These are phyloP conservation scores for Sula dactylatra DNA, from an alignment of 2,113 vertebrate species.

Conservation along the genomic window DNA sequence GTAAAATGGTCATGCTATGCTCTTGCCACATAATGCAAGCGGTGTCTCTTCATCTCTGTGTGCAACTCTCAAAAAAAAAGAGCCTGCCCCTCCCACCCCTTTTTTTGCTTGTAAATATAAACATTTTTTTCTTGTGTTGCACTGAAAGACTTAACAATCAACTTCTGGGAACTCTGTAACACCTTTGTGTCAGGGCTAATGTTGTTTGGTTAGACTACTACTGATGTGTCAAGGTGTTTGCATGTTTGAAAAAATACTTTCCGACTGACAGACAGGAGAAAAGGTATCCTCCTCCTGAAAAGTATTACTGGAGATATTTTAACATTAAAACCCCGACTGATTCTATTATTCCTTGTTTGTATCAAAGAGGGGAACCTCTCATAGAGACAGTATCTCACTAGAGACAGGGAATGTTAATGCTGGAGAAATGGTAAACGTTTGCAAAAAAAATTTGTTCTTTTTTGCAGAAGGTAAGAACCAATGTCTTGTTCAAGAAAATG, in stretches of 20 bases:
- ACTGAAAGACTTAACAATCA: not conserved
- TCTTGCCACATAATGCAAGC: not conserved
- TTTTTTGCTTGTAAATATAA: not conserved
- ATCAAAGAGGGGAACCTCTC: not conserved
- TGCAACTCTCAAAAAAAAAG: not conserved
- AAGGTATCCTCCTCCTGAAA: not conserved
- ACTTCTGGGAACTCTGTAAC: not conserved
- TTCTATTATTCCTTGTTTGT: not conserved
- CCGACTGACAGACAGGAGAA: not conserved
- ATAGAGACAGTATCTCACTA: not conserved
- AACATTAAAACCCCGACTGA: not conserved
- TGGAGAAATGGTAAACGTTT: not conserved
- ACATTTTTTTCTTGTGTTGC: not conserved
- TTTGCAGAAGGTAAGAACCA: not conserved
- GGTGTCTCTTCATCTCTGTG: not conserved
- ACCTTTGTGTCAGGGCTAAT: not conserved
- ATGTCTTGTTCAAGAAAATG: not conserved
- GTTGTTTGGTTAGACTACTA: not conserved
- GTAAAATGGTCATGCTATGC: not conserved
- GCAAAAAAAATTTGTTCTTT: not conserved
- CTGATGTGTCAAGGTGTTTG: not conserved
- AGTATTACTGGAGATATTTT: not conserved
- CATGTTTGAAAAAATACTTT: not conserved
- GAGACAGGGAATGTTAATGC: not conserved
- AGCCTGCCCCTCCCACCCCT: rapidly evolving